phyloP scores from a whole-genome alignment of 2,888 invertebrate species.

The Lepidochrysops patricia region DNA sequence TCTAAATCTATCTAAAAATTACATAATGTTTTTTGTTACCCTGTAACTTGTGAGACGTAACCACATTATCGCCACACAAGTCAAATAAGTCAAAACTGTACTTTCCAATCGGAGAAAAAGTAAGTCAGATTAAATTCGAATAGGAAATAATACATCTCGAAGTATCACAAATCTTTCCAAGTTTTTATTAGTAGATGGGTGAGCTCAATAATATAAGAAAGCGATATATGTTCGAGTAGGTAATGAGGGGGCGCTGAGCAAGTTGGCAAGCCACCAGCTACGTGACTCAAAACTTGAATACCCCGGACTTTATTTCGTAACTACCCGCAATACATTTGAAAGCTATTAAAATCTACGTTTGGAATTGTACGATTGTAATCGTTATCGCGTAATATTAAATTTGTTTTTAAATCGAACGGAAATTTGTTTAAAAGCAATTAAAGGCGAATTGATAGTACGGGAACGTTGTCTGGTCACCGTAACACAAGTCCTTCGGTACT shows the following conservation, averaged over 20 bases:
- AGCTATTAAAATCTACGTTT: slow-evolving; percentile 2
- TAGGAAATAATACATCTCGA: neutral
- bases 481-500: too few relatives aligned
- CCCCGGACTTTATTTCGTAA: neutral
- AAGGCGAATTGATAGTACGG: too few relatives aligned
- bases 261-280: slow-evolving; percentile 14
- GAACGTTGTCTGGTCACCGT: too few relatives aligned
- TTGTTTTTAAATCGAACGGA: neutral
- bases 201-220: neutral
- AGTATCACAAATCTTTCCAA: slow-evolving; percentile 3
- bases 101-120: neutral
- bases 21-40: too few relatives aligned
- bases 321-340: slow-evolving; percentile 7
- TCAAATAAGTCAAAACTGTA: neutral
- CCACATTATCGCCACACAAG: neutral
- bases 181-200: slow-evolving; percentile 3
- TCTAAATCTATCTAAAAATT: too few relatives aligned
- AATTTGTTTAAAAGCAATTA: neutral
- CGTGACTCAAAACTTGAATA: slow-evolving; percentile 12
- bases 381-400: neutral
- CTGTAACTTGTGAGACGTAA: too few relatives aligned
- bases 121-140: neutral
- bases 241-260: slow-evolving; percentile 13
- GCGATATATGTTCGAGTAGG: slow-evolving; percentile 1
- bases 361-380: neutral